Conservation (phyloP, 1,140 invertebrate genomes). For the Meloidogyne chitwoodi region DNA sequence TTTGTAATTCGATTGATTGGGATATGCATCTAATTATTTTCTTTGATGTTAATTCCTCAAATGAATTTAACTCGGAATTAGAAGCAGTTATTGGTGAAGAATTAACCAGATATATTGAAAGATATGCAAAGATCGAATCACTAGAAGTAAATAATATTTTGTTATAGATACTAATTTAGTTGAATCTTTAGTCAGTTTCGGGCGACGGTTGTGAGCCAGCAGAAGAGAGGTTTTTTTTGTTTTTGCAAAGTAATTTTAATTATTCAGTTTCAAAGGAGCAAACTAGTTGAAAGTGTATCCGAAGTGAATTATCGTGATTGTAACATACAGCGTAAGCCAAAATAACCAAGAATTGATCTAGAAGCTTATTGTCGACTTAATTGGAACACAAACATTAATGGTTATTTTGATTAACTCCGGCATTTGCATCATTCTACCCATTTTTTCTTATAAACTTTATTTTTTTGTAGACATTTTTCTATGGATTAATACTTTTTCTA, state of each 20-base stretch:
- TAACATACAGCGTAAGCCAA: no score
- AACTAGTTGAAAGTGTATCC: not conserved
- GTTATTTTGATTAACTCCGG: no score
- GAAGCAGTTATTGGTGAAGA: constrained; percentile 6
- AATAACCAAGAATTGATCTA: no score
- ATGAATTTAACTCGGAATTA: not conserved
- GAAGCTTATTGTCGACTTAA: no score
- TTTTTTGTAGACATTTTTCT: no score
- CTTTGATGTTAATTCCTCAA: constrained; percentile 12
- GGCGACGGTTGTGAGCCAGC: not conserved
- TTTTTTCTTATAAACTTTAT: no score
- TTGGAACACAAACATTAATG: no score
- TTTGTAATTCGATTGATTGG: constrained; percentile 10
- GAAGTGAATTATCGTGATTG: no score
- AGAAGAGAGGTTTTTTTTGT: no score
- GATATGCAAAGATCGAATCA: not conserved
- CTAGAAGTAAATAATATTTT: not conserved
- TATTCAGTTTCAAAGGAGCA: not conserved
- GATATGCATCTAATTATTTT: constrained; percentile 26
- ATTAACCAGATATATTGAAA: not conserved
- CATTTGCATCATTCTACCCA: no score
- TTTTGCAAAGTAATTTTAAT: no score
- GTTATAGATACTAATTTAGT: not conserved
- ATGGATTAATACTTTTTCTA: no score
- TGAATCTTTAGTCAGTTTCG: not conserved